Evolutionary conservation across 2,888 invertebrate species (phyloP).

Genomic region (Periphyllus acericola): DNA sequence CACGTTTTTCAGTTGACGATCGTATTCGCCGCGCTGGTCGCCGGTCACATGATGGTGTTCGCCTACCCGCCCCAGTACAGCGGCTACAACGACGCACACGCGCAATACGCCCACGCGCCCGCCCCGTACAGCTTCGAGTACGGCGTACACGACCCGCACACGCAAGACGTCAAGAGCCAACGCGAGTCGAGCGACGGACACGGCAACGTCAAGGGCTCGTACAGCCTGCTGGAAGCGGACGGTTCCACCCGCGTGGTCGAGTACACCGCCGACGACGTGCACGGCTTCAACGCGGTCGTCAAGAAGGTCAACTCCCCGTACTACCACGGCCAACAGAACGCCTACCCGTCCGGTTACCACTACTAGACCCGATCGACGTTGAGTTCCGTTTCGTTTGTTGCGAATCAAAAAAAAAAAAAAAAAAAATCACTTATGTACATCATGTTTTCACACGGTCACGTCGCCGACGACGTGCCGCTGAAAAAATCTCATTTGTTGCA

Average conservation of each 20-base stretch:
- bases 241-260: conserved; percentile 22
- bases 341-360: neutral
- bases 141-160: conserved; percentile 64
- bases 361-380: neutral
- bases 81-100: neutral
- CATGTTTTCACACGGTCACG: too few species aligned
- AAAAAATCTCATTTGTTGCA: too few species aligned
- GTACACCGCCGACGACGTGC: conserved; percentile 15
- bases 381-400: too few species aligned
- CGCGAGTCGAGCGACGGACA: conserved; percentile 62
- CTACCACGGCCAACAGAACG: neutral
- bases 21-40: neutral
- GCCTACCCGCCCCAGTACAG: neutral
- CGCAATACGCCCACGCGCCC: conserved; percentile 36
- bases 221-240: conserved; percentile 6
- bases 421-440: too few species aligned
- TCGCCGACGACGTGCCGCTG: too few species aligned
- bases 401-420: too few species aligned
- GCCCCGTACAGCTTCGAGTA: conserved; percentile 64
- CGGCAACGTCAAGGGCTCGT: conserved; percentile 16
- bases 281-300: conserved; percentile 9
- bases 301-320: neutral
- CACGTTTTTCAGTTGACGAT: neutral
- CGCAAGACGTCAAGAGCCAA: conserved; percentile 64
- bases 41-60: neutral